Evolutionary conservation across 2,888 invertebrate genomes (phyloP).

Genomic region (Galeopsomyia nigrocyanea): DNA sequence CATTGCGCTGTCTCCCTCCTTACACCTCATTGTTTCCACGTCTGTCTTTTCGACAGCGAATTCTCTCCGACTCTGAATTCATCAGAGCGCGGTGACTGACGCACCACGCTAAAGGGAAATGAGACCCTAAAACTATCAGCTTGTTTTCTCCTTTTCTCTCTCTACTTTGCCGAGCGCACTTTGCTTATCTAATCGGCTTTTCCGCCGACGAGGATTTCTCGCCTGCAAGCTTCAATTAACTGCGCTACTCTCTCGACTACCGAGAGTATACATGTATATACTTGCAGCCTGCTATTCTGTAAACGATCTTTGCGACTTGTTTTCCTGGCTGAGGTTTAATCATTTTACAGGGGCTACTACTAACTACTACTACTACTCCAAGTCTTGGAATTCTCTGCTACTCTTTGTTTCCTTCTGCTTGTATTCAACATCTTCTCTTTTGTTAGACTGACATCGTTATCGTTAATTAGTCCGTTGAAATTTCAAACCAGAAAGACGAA

Average conservation of each 20-base stretch:
- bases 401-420: no score
- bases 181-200: conserved; percentile 31
- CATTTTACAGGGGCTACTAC: conserved; percentile 7
- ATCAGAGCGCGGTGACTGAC: conserved; percentile 32
- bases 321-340: conserved; percentile 1
- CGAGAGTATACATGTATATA: neutral
- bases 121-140: conserved; percentile 6
- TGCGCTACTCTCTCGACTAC: neutral
- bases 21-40: conserved; percentile 9
- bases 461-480: no score
- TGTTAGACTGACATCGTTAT: no score
- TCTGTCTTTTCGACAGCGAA: conserved; percentile 2
- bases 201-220: neutral
- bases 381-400: no score
- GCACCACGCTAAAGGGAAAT: conserved; percentile 17
- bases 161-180: conserved; percentile 1
- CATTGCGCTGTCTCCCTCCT: neutral
- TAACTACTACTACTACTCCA: neutral
- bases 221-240: neutral
- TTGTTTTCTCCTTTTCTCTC: conserved; percentile 36
- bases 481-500: no score
- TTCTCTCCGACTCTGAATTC: conserved; percentile 28
- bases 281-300: neutral
- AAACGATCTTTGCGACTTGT: neutral
- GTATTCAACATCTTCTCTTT: no score